Base-by-base conservation (phyloP, 2,113 vertebrate genomes). In the Irena cyanogastra region DNA sequence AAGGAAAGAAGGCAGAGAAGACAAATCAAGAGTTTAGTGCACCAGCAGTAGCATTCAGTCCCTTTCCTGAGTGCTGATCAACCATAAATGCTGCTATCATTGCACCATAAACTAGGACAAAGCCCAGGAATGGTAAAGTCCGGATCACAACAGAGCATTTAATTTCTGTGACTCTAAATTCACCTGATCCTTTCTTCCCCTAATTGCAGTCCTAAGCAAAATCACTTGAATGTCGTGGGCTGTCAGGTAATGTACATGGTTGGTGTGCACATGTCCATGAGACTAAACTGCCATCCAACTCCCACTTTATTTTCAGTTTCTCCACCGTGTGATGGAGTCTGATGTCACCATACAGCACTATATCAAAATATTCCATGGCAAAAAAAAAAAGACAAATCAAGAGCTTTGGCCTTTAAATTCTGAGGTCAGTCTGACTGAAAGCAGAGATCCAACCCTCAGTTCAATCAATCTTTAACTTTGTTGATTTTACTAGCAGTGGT, bases 221-320 rank as follows among this genome's bases (percentile, higher is more conserved):
- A 66, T 4, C 39, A 35, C 9, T 64, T 52, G 5, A 64, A 44
- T 10, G 3, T 41, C 44, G 56, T 13, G 8, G 6, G 16, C 6
- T 41, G 6, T 41, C 59, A 44, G 41, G 15, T 61, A 31, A 53
- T 4, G 1, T 6, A 9, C 11, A 7, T 22, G n/a, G n/a, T n/a
- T 3, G 0, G 13, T 49, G 18, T 72, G 44, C 10, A 16, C 2
- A 0, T 16, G 3, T 23, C 3, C 7, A 7, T 26, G 21, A 91
- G 42, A 70, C 79, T 31, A 78, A 85, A 31, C 17, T 33, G 10
- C 30, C 15, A 11, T 68, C 37, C 59, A 66, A 64, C 4, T 63
- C 33, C 9, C n/a, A 27, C 13, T 42, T 31, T 21, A 60, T 64
- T 79, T 76, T 60, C n/a, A 41, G 57, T 44, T 30, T 10, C 41